These are phyloP conservation scores for Sebastes diaconus DNA, from an alignment of 2,797 vertebrate species.

Conservation along the genomic window DNA sequence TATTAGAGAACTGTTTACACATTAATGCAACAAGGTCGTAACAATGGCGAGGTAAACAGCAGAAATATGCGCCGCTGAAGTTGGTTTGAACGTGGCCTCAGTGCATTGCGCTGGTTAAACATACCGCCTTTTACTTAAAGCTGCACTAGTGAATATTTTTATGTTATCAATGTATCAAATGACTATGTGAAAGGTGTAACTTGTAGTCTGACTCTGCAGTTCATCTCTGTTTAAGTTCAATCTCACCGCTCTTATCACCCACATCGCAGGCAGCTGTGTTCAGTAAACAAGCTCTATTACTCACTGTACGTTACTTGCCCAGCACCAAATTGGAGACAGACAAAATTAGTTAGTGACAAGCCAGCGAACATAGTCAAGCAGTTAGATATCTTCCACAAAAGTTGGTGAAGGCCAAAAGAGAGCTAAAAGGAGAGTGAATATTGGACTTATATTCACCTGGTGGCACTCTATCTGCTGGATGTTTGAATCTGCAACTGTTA, in stretches of 20 bases:
- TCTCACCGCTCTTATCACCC: neutral
- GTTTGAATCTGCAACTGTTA: neutral
- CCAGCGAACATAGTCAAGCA: neutral
- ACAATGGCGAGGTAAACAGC: neutral
- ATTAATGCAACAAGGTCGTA: neutral
- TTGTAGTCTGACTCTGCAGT: neutral
- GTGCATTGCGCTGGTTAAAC: neutral
- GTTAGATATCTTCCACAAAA: neutral
- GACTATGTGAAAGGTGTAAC: neutral
- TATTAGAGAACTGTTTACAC: neutral
- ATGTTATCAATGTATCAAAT: neutral
- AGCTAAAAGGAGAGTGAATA: neutral
- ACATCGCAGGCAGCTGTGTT: neutral
- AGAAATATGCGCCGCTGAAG: neutral
- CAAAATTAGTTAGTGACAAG: neutral
- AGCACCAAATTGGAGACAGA: neutral
- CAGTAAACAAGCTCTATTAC: neutral
- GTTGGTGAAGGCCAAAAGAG: neutral
- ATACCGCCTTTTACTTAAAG: neutral
- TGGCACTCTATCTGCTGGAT: neutral
- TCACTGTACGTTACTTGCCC: neutral
- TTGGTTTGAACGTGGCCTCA: neutral
- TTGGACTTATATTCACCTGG: neutral
- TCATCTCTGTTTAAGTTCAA: neutral
- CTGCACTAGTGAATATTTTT: neutral